phyloP scores from a whole-genome alignment of 2,888 invertebrate genomes.

The Tiphia femorata region DNA sequence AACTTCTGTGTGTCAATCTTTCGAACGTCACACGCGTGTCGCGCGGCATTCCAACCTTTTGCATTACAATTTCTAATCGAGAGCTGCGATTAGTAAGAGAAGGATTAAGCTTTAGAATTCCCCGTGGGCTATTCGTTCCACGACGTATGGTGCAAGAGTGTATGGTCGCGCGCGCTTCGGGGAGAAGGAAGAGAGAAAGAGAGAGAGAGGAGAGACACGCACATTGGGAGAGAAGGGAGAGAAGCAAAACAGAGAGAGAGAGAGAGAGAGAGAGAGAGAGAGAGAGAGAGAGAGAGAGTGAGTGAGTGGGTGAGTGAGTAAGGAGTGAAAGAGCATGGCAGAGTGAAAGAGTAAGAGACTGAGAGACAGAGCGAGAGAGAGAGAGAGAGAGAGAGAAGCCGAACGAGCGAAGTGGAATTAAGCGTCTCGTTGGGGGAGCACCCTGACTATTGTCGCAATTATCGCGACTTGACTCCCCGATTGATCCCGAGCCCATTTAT shows the following conservation, averaged over 20 bases:
- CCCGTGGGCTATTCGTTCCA: too few relatives aligned
- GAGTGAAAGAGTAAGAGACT: not conserved
- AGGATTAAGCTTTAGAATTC: too few relatives aligned
- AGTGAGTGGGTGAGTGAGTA: not conserved
- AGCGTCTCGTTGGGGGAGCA: conserved; percentile 53
- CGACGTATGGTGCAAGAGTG: too few relatives aligned
- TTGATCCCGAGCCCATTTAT: conserved; percentile 55
- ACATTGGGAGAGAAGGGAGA: not conserved
- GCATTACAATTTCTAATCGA: too few relatives aligned
- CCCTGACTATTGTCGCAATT: conserved; percentile 65
- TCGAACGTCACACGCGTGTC: too few relatives aligned
- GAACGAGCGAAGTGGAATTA: conserved; percentile 29
- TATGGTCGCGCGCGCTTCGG: not conserved
- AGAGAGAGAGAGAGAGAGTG: not conserved
- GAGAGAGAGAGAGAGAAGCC: not conserved
- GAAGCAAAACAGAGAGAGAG: not conserved
- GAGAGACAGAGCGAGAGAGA: conserved; percentile 1
- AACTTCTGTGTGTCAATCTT: too few relatives aligned
- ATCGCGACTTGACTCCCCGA: conserved; percentile 65
- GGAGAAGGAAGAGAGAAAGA: not conserved
- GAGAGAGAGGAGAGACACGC: not conserved
- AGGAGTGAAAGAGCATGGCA: not conserved
- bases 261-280: not conserved
- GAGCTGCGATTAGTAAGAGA: too few relatives aligned
- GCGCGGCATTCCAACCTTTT: too few relatives aligned